Evolutionary conservation across 2,888 invertebrate genomes (phyloP).

Genomic region (Malachius bipustulatus): DNA sequence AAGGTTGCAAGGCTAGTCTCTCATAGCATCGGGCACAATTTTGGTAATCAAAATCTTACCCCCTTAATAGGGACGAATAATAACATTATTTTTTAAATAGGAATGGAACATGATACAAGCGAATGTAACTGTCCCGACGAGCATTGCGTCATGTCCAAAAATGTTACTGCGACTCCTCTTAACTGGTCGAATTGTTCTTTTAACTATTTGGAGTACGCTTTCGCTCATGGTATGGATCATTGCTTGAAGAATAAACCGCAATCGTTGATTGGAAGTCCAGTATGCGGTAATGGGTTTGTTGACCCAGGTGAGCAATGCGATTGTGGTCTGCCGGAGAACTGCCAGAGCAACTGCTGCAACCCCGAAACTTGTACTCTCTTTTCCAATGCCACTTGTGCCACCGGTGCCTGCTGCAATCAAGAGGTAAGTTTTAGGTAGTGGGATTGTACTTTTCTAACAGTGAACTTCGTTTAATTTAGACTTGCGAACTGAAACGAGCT

Average conservation of each 20-base stretch:
- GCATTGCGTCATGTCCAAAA: slow-evolving; percentile 3
- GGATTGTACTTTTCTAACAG: not conserved
- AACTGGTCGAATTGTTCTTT: not conserved
- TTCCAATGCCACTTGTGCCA: slow-evolving; percentile 52
- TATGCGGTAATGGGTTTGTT: slow-evolving; percentile 57
- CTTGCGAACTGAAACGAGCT: not conserved
- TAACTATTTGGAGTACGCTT: not conserved
- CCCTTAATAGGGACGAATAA: too few relatives aligned
- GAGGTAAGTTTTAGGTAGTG: slow-evolving; percentile 37
- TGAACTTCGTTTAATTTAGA: not conserved
- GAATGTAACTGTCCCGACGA: not conserved
- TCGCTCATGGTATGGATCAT: not conserved
- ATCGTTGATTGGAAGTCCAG: slow-evolving; percentile 42
- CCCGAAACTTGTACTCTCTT: slow-evolving; percentile 50
- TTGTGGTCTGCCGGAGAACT: slow-evolving; percentile 51
- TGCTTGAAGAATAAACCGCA: slow-evolving; percentile 35
- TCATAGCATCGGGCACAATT: slow-evolving; percentile 98
- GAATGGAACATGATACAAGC: not conserved
- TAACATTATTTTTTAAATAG: too few relatives aligned
- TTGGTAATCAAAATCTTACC: too few relatives aligned
- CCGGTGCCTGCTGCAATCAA: slow-evolving; percentile 56
- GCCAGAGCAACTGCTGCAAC: slow-evolving; percentile 56
- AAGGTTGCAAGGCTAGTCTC: slow-evolving; percentile 94
- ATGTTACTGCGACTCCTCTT: too few relatives aligned
- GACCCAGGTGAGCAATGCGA: slow-evolving; percentile 64